Conservation (phyloP, 2,113 vertebrate species). For the Tyrannus savana region DNA sequence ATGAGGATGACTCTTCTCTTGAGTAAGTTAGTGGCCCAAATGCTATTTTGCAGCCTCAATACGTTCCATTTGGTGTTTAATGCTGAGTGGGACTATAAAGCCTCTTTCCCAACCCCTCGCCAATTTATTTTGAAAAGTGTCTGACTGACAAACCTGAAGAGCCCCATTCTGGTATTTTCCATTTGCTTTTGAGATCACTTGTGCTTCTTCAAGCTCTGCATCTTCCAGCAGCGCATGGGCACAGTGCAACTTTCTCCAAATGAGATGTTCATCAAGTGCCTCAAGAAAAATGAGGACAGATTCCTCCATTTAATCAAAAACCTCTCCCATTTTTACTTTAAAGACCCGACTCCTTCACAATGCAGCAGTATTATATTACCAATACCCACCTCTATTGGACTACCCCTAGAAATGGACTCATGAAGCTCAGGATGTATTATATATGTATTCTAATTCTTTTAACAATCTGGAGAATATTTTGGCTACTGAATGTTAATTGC, state of each 20-base stretch:
- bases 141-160: neutral
- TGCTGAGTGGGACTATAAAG: neutral
- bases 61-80: neutral
- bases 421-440: neutral
- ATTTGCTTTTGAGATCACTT: neutral
- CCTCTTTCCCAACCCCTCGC: neutral
- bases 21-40: neutral
- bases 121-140: neutral
- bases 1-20: neutral
- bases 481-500: neutral
- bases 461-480: neutral
- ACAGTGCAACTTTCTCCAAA: too few relatives aligned
- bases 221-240: neutral
- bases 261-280: neutral
- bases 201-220: neutral
- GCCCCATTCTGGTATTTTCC: neutral
- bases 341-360: neutral
- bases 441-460: neutral
- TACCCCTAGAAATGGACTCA: neutral
- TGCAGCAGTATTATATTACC: neutral
- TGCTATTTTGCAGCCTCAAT: neutral
- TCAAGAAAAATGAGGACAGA: neutral
- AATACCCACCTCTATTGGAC: neutral
- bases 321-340: neutral
- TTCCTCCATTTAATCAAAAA: neutral